These are phyloP conservation scores for Vipera ursinii DNA, from an alignment of 2,797 vertebrate genomes.

Conservation along the genomic window DNA sequence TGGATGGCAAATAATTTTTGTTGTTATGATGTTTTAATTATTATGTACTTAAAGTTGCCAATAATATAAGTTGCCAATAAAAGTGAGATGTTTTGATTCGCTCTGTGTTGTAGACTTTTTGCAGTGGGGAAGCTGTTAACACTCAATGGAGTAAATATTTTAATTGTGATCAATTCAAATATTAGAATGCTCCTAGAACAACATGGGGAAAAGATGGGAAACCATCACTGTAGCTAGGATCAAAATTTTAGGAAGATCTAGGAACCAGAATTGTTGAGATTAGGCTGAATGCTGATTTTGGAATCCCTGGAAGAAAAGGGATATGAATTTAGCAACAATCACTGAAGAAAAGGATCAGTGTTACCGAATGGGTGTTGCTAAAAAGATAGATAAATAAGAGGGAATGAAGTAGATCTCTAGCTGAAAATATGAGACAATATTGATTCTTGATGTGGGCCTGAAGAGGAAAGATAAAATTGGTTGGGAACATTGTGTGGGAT, in stretches of 20 bases:
- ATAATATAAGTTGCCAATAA: neutral
- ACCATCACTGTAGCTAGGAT: neutral
- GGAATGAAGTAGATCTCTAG: neutral
- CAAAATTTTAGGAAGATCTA: neutral
- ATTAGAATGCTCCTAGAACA: neutral
- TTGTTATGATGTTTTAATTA: neutral
- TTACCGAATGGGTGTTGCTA: neutral
- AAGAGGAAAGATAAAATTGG: neutral
- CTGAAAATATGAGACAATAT: neutral
- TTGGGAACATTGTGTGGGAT: neutral
- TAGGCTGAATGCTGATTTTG: neutral
- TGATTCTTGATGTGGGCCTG: neutral
- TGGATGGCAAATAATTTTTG: neutral
- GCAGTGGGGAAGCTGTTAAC: neutral
- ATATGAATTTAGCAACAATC: neutral
- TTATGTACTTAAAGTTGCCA: neutral
- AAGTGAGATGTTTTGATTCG: neutral
- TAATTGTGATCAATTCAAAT: neutral
- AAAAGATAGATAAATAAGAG: neutral
- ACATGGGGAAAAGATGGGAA: neutral
- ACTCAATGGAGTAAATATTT: neutral
- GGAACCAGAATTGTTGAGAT: neutral
- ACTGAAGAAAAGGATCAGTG: neutral
- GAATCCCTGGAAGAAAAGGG: neutral
- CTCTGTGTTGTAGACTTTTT: neutral